Conservation (phyloP, 2,888 invertebrate genomes). For the Hydropsyche betteni region DNA sequence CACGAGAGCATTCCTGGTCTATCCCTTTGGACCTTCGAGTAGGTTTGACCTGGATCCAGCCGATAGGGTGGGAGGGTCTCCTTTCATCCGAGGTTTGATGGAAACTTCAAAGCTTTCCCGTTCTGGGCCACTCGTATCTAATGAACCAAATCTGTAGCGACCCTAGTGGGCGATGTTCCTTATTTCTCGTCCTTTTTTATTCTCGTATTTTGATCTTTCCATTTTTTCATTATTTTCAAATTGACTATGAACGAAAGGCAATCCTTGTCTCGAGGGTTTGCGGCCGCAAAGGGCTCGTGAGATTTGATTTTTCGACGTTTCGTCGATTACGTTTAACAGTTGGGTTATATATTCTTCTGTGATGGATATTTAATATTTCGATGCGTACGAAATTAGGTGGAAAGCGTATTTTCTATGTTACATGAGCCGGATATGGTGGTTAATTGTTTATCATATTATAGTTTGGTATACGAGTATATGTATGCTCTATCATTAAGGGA, state of each 20-base stretch:
- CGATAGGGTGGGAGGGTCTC: background rate
- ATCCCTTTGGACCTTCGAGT: background rate
- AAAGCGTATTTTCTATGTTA: no score
- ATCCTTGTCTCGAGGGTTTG: background rate
- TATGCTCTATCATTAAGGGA: no score
- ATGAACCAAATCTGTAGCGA: conserved; percentile 30
- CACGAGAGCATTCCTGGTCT: background rate
- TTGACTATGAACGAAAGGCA: conserved; percentile 31
- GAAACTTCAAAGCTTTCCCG: conserved; percentile 19
- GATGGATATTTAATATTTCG: no score
- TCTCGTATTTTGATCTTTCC: background rate
- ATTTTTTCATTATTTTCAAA: conserved; percentile 30
- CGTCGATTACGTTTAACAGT: background rate
- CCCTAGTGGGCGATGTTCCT: background rate
- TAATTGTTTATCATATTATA: no score
- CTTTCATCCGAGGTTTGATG: conserved; percentile 8
- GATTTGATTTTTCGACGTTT: conserved; percentile 10
- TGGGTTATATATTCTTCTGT: no score
- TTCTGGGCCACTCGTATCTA: conserved; percentile 23
- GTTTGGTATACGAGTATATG: no score
- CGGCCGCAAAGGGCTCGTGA: conserved; percentile 14
- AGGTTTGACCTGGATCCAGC: conserved; percentile 7
- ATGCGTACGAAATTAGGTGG: no score
- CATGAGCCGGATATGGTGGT: no score
- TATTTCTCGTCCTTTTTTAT: background rate